Evolutionary conservation across 2,888 invertebrate species (phyloP).

Genomic region (Chymomyza caudatula): DNA sequence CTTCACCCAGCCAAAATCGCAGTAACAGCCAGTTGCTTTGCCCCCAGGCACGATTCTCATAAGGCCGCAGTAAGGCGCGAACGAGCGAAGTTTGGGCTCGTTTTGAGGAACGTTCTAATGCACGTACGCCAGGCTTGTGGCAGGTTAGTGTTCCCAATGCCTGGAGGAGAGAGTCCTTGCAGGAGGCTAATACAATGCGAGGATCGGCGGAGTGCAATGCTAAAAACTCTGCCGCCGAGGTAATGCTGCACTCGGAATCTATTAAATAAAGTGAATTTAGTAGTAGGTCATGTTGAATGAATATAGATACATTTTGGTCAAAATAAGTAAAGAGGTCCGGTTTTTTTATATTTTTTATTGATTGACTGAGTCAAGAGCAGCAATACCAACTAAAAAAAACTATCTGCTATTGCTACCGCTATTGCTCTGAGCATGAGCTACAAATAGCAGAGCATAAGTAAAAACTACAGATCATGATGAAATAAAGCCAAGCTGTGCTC

Average conservation of each 20-base stretch:
- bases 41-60: conserved; percentile 90
- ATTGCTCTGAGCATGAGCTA: no score
- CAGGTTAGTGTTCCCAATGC: conserved; percentile 88
- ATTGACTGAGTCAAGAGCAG: no score
- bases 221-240: conserved; percentile 85
- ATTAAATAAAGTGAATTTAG: conserved; percentile 26
- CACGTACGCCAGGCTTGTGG: conserved; percentile 84
- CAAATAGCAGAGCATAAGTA: no score
- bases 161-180: conserved; percentile 87
- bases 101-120: conserved; percentile 83
- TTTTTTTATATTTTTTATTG: background rate
- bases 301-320: no score
- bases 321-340: background rate
- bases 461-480: no score
- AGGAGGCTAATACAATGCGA: conserved; percentile 85
- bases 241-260: conserved; percentile 82
- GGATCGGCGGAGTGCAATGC: conserved; percentile 87
- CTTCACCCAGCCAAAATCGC: conserved; percentile 90
- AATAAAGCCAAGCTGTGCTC: no score
- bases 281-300: no score
- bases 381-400: no score
- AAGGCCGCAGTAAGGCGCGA: conserved; percentile 85
- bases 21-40: conserved; percentile 92
- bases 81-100: conserved; percentile 82
- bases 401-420: no score